A percentile compares a stretch with the other conserved stretches of the same genome.
Evolutionary conservation across 1,140 invertebrate species (phyloP).

Genomic region (Sycophila sp.): DNA sequence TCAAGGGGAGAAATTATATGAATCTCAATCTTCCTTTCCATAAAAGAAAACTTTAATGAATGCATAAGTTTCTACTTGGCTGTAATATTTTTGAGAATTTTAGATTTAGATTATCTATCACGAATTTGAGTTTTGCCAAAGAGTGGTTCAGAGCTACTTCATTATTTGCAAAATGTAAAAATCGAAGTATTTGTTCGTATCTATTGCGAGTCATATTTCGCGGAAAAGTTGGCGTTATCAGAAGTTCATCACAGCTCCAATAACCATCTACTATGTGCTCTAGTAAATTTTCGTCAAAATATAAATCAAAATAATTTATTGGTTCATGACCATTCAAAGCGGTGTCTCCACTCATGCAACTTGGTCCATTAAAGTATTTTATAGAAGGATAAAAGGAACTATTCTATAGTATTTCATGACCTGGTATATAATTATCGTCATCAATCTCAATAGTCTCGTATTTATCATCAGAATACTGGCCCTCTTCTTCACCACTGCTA

Average conservation of each 20-base stretch:
- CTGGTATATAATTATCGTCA: not conserved
- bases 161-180: constrained; percentile 29
- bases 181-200: constrained; percentile 35
- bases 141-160: constrained; percentile 36
- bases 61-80: constrained; percentile 41
- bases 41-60: constrained; percentile 47
- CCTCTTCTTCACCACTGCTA: not conserved
- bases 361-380: not conserved
- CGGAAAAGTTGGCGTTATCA: constrained; percentile 45
- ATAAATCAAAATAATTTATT: constrained; percentile 6
- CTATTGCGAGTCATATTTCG: constrained; percentile 44
- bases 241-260: constrained; percentile 44
- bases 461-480: not conserved
- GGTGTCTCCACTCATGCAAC: not conserved
- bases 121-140: constrained; percentile 34
- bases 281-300: not conserved
- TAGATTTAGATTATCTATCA: constrained; percentile 31
- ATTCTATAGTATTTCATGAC: not conserved
- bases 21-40: constrained; percentile 43
- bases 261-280: constrained; percentile 36
- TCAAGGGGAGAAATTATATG: constrained; percentile 44
- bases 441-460: not conserved
- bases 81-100: constrained; percentile 37
- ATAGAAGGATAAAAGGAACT: constrained; percentile 1
- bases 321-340: not conserved